These are phyloP conservation scores for Cybosia mesomella DNA, from an alignment of 2,888 invertebrate genomes.

Conservation along the genomic window DNA sequence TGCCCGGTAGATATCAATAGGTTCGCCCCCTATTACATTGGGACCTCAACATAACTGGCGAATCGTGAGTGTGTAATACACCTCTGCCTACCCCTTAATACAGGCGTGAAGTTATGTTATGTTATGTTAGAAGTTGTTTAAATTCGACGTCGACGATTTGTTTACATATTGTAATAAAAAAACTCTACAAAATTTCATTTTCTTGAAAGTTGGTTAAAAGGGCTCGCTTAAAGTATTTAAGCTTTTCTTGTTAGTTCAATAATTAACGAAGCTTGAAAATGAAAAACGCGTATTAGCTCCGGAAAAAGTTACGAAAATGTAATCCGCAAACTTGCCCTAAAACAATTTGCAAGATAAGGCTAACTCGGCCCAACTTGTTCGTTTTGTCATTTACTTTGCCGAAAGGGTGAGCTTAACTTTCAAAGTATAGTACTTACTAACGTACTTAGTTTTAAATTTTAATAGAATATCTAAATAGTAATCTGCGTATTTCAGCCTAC, in stretches of 20 bases:
- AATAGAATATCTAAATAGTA: slow-evolving; percentile 16
- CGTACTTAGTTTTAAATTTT: slow-evolving; percentile 12
- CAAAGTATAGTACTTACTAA: background rate
- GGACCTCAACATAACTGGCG: no score
- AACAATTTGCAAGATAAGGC: slow-evolving; percentile 23
- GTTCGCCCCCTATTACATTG: no score
- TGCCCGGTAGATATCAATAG: no score
- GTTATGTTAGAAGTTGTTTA: background rate
- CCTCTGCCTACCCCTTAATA: no score
- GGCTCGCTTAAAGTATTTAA: slow-evolving; percentile 36
- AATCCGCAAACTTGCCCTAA: slow-evolving; percentile 12
- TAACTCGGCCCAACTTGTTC: slow-evolving; percentile 17
- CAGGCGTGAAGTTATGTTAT: no score
- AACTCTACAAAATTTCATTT: background rate
- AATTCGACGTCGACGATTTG: background rate
- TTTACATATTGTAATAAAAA: background rate
- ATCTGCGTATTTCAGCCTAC: slow-evolving; percentile 5
- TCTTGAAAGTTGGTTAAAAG: background rate
- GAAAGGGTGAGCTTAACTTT: slow-evolving; percentile 17
- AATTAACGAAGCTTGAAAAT: slow-evolving; percentile 37
- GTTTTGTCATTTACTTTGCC: slow-evolving; percentile 22
- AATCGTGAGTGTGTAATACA: no score
- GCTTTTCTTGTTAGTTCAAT: slow-evolving; percentile 44
- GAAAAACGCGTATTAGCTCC: slow-evolving; percentile 29
- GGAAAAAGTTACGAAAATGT: slow-evolving; percentile 29